Evolutionary conservation across 2,797 vertebrate genomes (phyloP).

Genomic region (Anguilla pacifica): DNA sequence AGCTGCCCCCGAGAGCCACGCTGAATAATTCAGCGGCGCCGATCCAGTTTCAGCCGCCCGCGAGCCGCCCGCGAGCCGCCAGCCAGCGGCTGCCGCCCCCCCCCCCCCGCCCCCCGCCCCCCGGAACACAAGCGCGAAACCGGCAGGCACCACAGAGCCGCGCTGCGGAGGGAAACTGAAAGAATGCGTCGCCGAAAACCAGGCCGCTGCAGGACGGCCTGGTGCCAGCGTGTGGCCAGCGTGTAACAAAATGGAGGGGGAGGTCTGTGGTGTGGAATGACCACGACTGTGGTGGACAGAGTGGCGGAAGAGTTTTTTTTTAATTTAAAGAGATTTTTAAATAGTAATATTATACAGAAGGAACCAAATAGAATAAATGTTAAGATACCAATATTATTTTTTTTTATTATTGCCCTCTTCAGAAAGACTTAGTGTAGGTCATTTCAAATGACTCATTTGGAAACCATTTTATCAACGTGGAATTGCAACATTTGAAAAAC

Average conservation of each 20-base stretch:
- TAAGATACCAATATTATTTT: background rate
- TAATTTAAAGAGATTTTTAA: too few species aligned
- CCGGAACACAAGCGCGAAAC: constrained; percentile 16
- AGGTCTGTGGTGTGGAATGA: background rate
- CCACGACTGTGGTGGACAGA: background rate
- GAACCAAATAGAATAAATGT: background rate
- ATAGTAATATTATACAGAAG: too few species aligned
- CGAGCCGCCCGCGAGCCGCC: background rate
- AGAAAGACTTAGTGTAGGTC: too few species aligned
- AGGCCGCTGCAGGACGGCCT: background rate
- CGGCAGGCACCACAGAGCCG: constrained; percentile 12
- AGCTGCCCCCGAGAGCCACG: constrained; percentile 33
- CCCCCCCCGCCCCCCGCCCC: background rate
- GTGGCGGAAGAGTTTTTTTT: too few species aligned
- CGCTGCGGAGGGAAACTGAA: background rate
- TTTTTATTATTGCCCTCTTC: too few species aligned
- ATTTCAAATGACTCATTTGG: too few species aligned
- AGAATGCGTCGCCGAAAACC: background rate
- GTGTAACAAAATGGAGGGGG: background rate
- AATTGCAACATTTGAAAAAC: background rate
- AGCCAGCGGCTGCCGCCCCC: background rate
- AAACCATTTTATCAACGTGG: background rate
- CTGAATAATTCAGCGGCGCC: constrained; percentile 49
- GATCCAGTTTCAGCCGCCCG: constrained; percentile 38
- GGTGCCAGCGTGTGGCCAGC: background rate